Evolutionary conservation across 92 coral and sea anemone genomes (phyloP), one percentile per base, ranked within the genome.

Genomic region (Actinernus sp.): DNA sequence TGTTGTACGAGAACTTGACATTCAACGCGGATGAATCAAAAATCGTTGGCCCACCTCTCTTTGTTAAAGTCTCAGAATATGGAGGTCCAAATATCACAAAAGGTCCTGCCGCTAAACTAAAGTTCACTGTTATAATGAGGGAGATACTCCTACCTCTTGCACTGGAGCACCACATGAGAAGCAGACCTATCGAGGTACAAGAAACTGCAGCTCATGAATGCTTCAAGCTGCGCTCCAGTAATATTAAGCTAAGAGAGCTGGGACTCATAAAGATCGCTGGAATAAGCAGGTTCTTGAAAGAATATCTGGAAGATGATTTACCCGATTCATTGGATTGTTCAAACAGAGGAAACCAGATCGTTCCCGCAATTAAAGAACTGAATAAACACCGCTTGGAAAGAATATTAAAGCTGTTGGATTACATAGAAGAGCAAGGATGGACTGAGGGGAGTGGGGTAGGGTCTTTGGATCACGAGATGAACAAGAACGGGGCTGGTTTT

Each of bases 371-470:
- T 23, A 50, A 26, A 25, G 47, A 59, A 12, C 63, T 82, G 22
- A 83, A 76, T 34, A 49, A 31, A 9, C 25, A 64, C 20, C 79
- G 94, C 1, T 56, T 55, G 45, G 51, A 52, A 21, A 58, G 89
- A 31, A 47, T 88, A 19, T 1, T 61, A 17, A 50, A 39, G 32
- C 57, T 88, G 13, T 48, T 88, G 1, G 71, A 76, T 6, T 83
- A 69, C 51, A 41, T 88, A 7, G 40, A 64, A 26, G 84, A 76
- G 34, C 94, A 88, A 71, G 94, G 94, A 4, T 79, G 79, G 79
- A 64, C 73, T 1, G 43, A 70, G 9, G 86, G 86, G 6, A 79
- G 86, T 33, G 86, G 58, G 11, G 37, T 79, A 31, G 86, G 86
- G 18, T 70, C 79, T 13, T 23, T 79, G 37, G 73, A 79, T 41